Conservation (phyloP, 2,888 invertebrate genomes). For the Gari tellinella region DNA sequence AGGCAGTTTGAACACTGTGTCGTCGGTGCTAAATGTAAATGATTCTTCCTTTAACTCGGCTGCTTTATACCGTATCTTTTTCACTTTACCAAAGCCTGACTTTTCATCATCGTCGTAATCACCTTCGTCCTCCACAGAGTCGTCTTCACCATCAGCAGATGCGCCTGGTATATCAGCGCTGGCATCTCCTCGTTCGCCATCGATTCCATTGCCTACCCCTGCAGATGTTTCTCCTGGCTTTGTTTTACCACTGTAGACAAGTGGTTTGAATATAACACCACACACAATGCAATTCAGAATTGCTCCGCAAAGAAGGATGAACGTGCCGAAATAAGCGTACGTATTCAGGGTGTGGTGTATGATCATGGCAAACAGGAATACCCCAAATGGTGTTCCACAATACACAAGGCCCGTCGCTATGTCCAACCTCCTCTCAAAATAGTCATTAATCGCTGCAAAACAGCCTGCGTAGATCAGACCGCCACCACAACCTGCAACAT, state of each 20-base stretch:
- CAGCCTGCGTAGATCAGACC: slow-evolving; percentile 17
- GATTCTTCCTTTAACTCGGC: slow-evolving; percentile 3
- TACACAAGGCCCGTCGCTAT: slow-evolving; percentile 13
- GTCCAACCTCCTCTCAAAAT: slow-evolving; percentile 10
- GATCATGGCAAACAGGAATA: slow-evolving; percentile 23
- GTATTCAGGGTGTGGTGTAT: slow-evolving; percentile 19
- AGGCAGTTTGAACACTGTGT: background rate
- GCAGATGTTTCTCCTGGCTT: background rate
- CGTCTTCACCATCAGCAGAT: background rate
- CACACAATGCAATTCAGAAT: slow-evolving; percentile 21
- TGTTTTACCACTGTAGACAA: slow-evolving; percentile 2
- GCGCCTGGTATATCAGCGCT: background rate
- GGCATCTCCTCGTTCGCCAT: background rate
- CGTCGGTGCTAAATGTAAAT: background rate
- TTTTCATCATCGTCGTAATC: background rate
- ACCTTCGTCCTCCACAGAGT: background rate
- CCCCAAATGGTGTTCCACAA: slow-evolving; percentile 14
- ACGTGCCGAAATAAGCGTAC: slow-evolving; percentile 30
- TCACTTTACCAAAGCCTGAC: background rate
- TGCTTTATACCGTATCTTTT: slow-evolving; percentile 1
- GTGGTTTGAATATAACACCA: slow-evolving; percentile 28
- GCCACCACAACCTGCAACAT: slow-evolving; percentile 25
- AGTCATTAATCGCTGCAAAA: slow-evolving; percentile 16
- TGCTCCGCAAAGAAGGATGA: slow-evolving; percentile 22
- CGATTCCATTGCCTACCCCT: background rate